Evolutionary conservation across 2,113 vertebrate genomes (phyloP).

Genomic region (Cromileptes altivelis): DNA sequence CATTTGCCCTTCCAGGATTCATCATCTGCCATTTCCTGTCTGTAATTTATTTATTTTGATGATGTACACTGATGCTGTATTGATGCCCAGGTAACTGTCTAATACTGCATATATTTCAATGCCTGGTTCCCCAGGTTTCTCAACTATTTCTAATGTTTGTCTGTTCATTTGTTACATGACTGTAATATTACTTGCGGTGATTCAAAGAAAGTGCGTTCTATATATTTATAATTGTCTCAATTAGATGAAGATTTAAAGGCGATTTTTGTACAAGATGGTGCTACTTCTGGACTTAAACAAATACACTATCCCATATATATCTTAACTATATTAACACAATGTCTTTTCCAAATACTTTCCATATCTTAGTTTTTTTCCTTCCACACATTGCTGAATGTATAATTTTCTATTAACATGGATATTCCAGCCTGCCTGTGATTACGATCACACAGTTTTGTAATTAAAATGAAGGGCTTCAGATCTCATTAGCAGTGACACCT

Average conservation of each 20-base stretch:
- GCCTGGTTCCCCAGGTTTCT: not conserved
- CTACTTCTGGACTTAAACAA: not conserved
- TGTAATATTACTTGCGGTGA: not conserved
- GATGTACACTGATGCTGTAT: slow-evolving; percentile 16
- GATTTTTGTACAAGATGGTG: not conserved
- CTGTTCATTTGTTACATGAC: not conserved
- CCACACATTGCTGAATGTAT: not conserved
- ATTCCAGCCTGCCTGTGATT: slow-evolving; percentile 1
- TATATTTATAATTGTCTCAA: not conserved
- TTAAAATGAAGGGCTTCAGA: slow-evolving; percentile 33
- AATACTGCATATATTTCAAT: not conserved
- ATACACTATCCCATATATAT: not conserved
- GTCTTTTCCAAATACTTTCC: not conserved
- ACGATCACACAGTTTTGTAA: slow-evolving; percentile 18
- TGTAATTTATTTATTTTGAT: slow-evolving; percentile 66
- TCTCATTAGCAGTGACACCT: slow-evolving; percentile 34
- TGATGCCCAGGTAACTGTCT: slow-evolving; percentile 7
- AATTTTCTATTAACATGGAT: slow-evolving; percentile 26
- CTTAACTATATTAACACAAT: not conserved
- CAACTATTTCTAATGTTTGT: not conserved
- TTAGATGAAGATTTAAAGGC: not conserved
- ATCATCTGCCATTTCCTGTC: slow-evolving; percentile 71
- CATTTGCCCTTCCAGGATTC: slow-evolving; percentile 58
- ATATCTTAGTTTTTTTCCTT: not conserved
- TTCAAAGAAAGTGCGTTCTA: not conserved